Evolutionary conservation across 2,888 invertebrate genomes (phyloP), one percentile per base, ranked within the genome.

Genomic region (Selenia dentaria): DNA sequence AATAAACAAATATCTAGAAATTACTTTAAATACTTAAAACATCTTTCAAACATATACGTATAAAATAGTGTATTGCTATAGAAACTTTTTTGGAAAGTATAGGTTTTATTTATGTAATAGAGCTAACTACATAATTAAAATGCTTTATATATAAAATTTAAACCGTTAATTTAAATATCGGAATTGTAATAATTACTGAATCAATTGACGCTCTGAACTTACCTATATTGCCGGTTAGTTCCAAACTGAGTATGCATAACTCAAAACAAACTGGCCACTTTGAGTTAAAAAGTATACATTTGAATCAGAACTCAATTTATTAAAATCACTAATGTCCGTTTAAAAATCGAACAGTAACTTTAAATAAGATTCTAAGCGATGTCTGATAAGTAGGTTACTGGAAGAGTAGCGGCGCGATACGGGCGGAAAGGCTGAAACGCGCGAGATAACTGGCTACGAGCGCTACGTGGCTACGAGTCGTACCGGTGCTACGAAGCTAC

Each of bases 401-500:
- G 58, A 51, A 55, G 57, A 67, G 67, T 67, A 67, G 53, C 52
- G 59, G 62, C 64, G 67, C 69, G 71, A 70, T 71, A 78, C 87
- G 86, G 67, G 83, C 77, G 83, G 74, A 70, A 79, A 74, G 82
- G 61, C 61, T 76, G 83, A 70, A 70, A 64, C 74, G 68, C 79
- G 74, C 69, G 70, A 72, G 74, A 76, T 74, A 73, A 88, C 88
- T 88, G 86, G 74, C 87, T 82, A 81, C 82, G 77, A 63, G 59
- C 56, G 69, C 74, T 71, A 70, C 74, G 64, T 51, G 46, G 68
- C 72, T 70, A 71, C 67, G 56, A 20, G 11, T 35, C 64, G 72
- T 69, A 68, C 74, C 59, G 61, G 56, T 33, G 69, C 67, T 66
- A 67, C 72, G 39, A 10, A 39, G 62, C 74, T 74, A 68, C 77